Evolutionary conservation across 2,113 vertebrate genomes (phyloP), one percentile per base, ranked within the genome.

Genomic region (Acrocephalus kingi): DNA sequence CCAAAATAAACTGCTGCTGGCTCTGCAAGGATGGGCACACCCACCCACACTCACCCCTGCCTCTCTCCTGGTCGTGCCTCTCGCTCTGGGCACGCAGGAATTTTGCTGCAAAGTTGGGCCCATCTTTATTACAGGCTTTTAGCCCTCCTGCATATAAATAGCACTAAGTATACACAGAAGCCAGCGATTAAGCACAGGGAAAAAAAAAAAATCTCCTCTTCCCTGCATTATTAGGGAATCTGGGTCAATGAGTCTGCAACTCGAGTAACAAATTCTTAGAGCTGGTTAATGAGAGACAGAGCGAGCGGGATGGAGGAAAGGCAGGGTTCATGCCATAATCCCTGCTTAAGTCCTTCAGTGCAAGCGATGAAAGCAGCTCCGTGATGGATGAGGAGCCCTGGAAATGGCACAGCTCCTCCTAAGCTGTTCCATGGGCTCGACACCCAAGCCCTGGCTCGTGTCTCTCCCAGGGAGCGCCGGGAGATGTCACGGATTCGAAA

Each of bases 161-260:
- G 90, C 88, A 66, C 54, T 37, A 72, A 87, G 46, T 75, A 62
- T 58, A 93, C 61, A 90, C 76, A 92, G 90, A 84, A 96, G 85
- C 80, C 90, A 82, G 61, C 30, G 37, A 96, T 89, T 89, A 92
- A 87, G 79, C 86, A 79, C 0, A 0, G 58, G 35, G 16, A 25
- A 63, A 95, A 54, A 89, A 84, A 89, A 93, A 84, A 86, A 80
- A 77, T 75, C 89, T 80, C 82, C 90, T 94, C 88, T 88, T 87
- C 56, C 79, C 80, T 20, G 15, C 46, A 84, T 89, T 93, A 94
- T 95, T 76, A 49, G 81, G 1, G 3, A 95, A 93, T 93, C 94
- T 94, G 87, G 93, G 84, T 95, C 93, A 96, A 94, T 83, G 87
- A 92, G 90, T 94, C 92, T 97, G 87, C 95, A 92, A 93, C 18